Conservation (phyloP, 2,797 vertebrate genomes). For the Austrolebias charrua region DNA sequence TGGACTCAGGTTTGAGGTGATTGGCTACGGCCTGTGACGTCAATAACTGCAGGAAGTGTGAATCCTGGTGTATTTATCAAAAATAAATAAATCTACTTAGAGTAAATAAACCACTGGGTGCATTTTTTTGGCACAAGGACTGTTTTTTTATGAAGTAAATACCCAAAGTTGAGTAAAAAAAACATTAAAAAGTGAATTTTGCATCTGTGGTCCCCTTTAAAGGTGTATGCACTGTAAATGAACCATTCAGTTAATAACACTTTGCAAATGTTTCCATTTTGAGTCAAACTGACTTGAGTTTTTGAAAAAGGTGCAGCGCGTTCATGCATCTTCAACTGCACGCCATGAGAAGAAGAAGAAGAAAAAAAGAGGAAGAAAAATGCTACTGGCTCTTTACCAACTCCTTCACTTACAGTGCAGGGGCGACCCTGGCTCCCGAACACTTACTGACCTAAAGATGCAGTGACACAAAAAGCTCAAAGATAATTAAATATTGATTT, state of each 20-base stretch:
- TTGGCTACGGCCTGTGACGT: no score
- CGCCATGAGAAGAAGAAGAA: conserved; percentile 69
- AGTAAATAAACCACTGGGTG: no score
- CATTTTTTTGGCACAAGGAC: no score
- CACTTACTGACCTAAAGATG: conserved; percentile 95
- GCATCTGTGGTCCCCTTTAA: no score
- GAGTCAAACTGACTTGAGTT: conserved; percentile 6
- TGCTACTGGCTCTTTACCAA: conserved; percentile 85
- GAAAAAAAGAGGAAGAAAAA: conserved; percentile 50
- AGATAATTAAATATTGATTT: conserved; percentile 99
- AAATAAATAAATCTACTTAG: no score
- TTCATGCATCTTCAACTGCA: conserved; percentile 62
- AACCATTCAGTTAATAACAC: neutral
- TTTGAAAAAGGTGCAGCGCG: conserved; percentile 9
- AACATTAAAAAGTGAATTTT: no score
- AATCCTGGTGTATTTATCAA: no score
- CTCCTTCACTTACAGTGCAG: conserved; percentile 86
- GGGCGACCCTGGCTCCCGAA: conserved; percentile 72
- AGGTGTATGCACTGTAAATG: conserved; percentile 17
- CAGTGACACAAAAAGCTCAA: conserved; percentile 98
- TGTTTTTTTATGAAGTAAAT: no score
- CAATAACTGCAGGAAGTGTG: no score
- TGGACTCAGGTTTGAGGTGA: no score
- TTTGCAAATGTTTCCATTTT: conserved; percentile 1
- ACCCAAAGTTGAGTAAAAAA: no score